Conservation (phyloP, 2,113 vertebrate genomes). For the Dasyurus viverrinus region DNA sequence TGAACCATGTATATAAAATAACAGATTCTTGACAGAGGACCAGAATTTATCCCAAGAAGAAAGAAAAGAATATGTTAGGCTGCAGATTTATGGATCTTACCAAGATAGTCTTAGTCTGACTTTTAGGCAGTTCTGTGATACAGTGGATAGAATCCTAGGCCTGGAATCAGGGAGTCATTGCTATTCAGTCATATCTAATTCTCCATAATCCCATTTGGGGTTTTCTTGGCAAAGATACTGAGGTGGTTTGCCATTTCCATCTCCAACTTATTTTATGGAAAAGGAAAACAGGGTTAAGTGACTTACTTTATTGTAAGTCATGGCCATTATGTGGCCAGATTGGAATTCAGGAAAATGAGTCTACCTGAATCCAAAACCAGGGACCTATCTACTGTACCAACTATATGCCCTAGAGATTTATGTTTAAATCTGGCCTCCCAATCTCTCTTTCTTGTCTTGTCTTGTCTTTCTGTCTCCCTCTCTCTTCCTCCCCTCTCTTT, state of each 20-base stretch:
- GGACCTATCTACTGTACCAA: too few species aligned
- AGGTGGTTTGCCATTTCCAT: neutral
- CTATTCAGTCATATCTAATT: neutral
- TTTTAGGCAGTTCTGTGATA: neutral
- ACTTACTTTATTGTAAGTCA: too few species aligned
- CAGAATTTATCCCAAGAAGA: neutral
- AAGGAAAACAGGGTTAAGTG: neutral
- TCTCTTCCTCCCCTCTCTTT: too few species aligned
- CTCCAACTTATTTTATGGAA: neutral
- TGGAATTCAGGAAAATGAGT: too few species aligned
- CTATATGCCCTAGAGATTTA: neutral
- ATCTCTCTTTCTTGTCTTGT: too few species aligned
- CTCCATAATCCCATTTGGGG: neutral
- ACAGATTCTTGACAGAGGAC: neutral
- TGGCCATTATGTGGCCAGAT: too few species aligned
- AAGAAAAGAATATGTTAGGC: neutral
- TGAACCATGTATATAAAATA: neutral
- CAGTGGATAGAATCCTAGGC: neutral
- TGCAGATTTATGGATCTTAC: neutral
- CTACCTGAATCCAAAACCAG: too few species aligned
- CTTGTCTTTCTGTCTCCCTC: too few species aligned
- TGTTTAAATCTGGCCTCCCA: neutral
- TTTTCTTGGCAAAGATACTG: neutral
- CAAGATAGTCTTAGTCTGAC: neutral
- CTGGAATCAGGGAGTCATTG: neutral